Percentiles rank a stretch among this genome's conserved stretches.
Evolutionary conservation across 2,888 invertebrate species (phyloP).

Genomic region (Ophraella communa): DNA sequence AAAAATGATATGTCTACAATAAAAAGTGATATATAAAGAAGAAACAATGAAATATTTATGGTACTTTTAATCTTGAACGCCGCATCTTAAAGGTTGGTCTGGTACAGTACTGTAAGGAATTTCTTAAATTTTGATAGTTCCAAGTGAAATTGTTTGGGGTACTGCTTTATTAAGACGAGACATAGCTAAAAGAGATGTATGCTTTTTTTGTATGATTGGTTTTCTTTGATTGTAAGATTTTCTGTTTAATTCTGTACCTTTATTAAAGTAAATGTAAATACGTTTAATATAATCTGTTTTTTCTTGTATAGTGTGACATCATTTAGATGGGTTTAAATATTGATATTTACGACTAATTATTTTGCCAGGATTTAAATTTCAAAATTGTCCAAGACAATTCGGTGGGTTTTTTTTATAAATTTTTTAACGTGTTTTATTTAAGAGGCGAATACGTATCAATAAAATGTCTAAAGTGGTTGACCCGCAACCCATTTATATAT

Average conservation of each 20-base stretch:
- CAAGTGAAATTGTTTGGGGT: too few species aligned
- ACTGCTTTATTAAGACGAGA: too few species aligned
- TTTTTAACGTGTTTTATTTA: background rate
- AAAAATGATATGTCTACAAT: constrained; percentile 12
- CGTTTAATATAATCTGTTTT: background rate
- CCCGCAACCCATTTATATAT: constrained; percentile 27
- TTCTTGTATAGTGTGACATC: constrained; percentile 12
- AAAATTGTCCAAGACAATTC: too few species aligned
- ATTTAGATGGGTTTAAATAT: background rate
- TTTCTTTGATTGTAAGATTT: constrained; percentile 1
- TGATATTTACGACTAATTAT: background rate
- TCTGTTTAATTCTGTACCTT: constrained; percentile 10
- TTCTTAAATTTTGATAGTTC: background rate
- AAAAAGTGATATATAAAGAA: background rate
- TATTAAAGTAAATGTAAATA: constrained; percentile 18
- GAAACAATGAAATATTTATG: background rate
- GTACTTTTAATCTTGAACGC: background rate
- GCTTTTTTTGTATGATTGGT: background rate
- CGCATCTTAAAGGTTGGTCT: background rate
- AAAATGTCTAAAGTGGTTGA: constrained; percentile 33
- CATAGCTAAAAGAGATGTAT: too few species aligned
- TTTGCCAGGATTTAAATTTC: too few species aligned
- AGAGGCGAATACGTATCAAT: constrained; percentile 2
- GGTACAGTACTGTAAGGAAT: background rate
- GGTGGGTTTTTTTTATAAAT: constrained; percentile 6